A percentile compares a stretch with the other conserved stretches of the same genome.
Conservation (phyloP, 2,797 vertebrate species). For the Borostomias antarcticus region DNA sequence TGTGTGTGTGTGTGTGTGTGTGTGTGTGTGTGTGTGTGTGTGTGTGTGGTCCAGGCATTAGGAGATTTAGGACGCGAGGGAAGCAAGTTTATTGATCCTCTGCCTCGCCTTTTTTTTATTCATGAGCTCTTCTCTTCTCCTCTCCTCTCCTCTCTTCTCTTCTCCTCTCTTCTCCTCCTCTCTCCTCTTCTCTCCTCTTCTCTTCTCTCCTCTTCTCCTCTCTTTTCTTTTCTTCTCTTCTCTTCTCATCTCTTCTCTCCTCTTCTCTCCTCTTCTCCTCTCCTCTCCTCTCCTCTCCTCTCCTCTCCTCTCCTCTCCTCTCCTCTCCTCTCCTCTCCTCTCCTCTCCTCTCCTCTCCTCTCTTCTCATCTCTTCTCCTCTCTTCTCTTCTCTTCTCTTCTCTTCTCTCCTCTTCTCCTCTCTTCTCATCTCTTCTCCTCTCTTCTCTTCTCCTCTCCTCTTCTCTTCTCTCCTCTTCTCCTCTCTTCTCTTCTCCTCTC, state of each 20-base stretch:
- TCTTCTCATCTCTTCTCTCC: not conserved
- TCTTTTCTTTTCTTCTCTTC: not conserved
- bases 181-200: not conserved
- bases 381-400: not conserved
- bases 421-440: not conserved
- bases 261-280: not conserved
- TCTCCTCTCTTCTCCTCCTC: not conserved
- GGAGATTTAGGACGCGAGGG: not conserved
- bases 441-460: not conserved
- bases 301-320: not conserved
- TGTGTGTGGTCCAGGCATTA: not conserved
- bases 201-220: not conserved
- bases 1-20: constrained; percentile 5
- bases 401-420: too few relatives aligned
- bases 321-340: not conserved
- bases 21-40: too few relatives aligned
- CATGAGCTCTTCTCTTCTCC: not conserved
- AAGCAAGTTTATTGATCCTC: not conserved
- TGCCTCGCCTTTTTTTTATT: not conserved
- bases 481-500: too few relatives aligned
- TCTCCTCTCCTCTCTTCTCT: not conserved
- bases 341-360: not conserved
- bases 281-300: not conserved
- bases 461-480: not conserved
- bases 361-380: too few relatives aligned